Evolutionary conservation across 2,888 invertebrate genomes (phyloP).

Genomic region (Heliconius ethilla): DNA sequence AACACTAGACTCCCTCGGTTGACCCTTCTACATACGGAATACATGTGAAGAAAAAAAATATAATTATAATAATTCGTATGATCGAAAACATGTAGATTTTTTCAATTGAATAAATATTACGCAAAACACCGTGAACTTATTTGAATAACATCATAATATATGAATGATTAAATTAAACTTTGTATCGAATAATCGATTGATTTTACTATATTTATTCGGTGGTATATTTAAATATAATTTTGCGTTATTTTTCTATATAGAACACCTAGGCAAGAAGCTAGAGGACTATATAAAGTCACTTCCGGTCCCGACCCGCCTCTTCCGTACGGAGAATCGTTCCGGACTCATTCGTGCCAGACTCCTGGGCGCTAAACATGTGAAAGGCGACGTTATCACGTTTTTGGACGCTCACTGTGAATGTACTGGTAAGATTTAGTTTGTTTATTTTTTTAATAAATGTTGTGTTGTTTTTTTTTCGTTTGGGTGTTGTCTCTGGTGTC

Average conservation of each 20-base stretch:
- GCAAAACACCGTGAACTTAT: neutral
- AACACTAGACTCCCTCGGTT: no score
- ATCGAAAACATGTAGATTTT: neutral
- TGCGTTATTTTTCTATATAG: slow-evolving; percentile 70
- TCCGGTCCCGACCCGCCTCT: slow-evolving; percentile 92
- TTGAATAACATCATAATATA: neutral
- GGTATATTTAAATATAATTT: neutral
- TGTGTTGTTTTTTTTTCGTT: neutral
- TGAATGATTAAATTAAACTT: neutral
- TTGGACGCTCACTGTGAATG: slow-evolving; percentile 99
- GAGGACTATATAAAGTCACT: slow-evolving; percentile 94
- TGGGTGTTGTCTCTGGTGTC: no score
- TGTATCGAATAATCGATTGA: neutral
- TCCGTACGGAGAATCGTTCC: slow-evolving; percentile 95
- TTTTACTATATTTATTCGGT: neutral
- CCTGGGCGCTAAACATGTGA: slow-evolving; percentile 95
- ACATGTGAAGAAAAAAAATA: no score
- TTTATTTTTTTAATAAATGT: neutral
- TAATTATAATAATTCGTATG: neutral
- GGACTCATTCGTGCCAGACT: slow-evolving; percentile 97
- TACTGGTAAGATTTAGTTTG: slow-evolving; percentile 66
- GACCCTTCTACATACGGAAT: no score
- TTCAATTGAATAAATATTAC: neutral
- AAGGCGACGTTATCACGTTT: slow-evolving; percentile 96
- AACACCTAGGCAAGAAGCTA: slow-evolving; percentile 92